phyloP scores from a whole-genome alignment of 2,797 vertebrate genomes.

The Anomalospiza imberbis region DNA sequence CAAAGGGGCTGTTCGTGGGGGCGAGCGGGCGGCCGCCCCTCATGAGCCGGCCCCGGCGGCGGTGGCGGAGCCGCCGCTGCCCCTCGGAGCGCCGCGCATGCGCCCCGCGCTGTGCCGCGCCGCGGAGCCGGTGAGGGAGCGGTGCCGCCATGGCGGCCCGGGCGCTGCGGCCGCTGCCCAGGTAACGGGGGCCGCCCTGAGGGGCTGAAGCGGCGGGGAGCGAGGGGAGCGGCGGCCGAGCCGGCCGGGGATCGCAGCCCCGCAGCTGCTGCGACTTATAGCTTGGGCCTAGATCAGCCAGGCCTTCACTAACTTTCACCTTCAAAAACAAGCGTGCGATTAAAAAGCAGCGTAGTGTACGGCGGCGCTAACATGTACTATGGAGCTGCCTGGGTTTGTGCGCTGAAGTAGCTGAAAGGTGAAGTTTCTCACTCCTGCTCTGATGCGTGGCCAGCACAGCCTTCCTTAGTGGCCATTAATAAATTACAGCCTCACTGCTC shows the following conservation, averaged over 20 bases:
- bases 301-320: background rate
- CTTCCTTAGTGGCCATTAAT: background rate
- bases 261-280: fast-evolving
- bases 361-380: fast-evolving
- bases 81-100: background rate
- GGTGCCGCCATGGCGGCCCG: background rate
- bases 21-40: too few species aligned
- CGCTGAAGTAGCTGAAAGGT: background rate
- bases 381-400: fast-evolving
- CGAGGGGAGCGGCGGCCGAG: background rate
- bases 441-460: too few species aligned
- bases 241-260: background rate
- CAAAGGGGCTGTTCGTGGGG: fast-evolving
- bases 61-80: background rate
- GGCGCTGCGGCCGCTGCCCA: background rate
- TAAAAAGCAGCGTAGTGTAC: fast-evolving
- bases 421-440: fast-evolving
- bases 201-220: background rate
- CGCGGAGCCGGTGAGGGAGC: background rate
- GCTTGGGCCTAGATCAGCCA: background rate
- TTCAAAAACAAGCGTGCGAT: fast-evolving
- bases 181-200: background rate
- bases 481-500: background rate
- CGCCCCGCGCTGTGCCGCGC: background rate
- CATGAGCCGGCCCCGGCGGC: fast-evolving